Conservation (phyloP, 2,113 vertebrate species). For the Caracal caracal region DNA sequence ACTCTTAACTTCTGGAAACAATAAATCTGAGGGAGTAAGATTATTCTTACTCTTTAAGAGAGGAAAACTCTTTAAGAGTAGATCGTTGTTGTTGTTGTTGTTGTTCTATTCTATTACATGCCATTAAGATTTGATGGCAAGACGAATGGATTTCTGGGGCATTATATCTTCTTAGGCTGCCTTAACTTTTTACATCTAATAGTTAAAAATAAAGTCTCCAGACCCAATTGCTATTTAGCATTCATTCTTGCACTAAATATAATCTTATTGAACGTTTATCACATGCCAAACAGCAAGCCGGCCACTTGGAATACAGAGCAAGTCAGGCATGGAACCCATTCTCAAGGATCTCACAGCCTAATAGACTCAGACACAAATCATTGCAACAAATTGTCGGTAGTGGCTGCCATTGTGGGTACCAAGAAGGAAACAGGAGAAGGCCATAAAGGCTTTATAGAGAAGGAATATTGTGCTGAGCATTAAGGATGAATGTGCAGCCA, state of each 20-base stretch:
- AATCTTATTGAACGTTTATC: neutral
- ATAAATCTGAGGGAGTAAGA: neutral
- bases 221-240: neutral
- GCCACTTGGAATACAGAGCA: neutral
- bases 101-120: neutral
- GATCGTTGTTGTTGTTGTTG: neutral
- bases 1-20: neutral
- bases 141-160: neutral
- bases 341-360: neutral
- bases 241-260: neutral
- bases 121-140: neutral
- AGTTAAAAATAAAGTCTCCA: neutral
- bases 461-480: rapidly evolving
- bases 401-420: neutral
- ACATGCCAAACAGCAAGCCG: neutral
- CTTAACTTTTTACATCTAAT: neutral
- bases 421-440: neutral
- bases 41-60: neutral
- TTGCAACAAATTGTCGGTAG: neutral
- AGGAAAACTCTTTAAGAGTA: neutral
- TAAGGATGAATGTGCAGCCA: neutral
- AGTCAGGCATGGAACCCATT: neutral
- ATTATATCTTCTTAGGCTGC: neutral
- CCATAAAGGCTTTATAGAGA: neutral
- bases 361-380: neutral